Evolutionary conservation across 1,140 invertebrate species (phyloP).

Genomic region (Danaus plexippus): DNA sequence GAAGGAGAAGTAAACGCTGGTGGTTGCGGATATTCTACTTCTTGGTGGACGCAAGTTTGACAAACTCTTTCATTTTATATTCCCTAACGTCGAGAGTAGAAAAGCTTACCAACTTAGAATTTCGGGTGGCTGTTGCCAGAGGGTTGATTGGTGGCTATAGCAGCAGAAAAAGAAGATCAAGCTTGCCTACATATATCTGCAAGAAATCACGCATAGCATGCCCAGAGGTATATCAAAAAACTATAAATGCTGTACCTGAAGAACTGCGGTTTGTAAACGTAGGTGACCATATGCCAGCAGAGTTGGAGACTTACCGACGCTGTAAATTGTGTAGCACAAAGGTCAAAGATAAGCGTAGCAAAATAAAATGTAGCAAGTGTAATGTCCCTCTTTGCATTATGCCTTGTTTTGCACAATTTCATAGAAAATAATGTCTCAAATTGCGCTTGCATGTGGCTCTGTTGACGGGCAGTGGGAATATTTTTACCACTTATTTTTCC

Average conservation of each 20-base stretch:
- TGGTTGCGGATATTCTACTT: slow-evolving; percentile 26
- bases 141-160: slow-evolving; percentile 22
- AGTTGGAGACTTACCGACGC: slow-evolving; percentile 24
- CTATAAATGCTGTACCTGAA: no score
- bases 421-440: slow-evolving; percentile 10
- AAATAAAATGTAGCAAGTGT: slow-evolving; percentile 31
- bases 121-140: slow-evolving; percentile 31
- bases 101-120: slow-evolving; percentile 31
- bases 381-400: slow-evolving; percentile 20
- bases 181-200: no score
- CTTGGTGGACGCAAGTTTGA: no score
- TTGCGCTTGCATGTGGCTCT: slow-evolving; percentile 1
- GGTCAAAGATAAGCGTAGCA: slow-evolving; percentile 25
- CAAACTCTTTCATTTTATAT: no score
- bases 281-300: slow-evolving; percentile 26
- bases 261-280: no score
- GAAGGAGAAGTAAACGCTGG: no score
- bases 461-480: slow-evolving; percentile 20
- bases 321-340: slow-evolving; percentile 34
- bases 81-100: slow-evolving; percentile 14
- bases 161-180: no score
- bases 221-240: slow-evolving; percentile 20
- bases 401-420: slow-evolving; percentile 10
- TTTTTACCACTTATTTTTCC: slow-evolving; percentile 28
- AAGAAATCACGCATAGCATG: slow-evolving; percentile 17